These are phyloP conservation scores for Arbacia lixula DNA, from an alignment of 53 echinoderm and acorn worm species.

Conservation along the genomic window DNA sequence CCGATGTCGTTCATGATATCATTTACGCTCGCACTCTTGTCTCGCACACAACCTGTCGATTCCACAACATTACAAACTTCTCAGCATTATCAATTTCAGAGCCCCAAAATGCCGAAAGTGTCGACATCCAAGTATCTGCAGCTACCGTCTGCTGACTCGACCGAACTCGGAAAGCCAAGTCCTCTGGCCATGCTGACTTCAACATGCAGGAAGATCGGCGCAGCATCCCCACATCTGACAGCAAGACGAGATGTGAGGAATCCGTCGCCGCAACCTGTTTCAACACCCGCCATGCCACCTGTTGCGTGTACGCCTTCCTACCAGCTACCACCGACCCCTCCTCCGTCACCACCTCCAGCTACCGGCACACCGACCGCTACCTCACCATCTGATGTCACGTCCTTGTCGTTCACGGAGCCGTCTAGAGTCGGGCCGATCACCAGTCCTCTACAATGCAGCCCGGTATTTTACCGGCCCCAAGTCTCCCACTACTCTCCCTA, in stretches of 20 bases:
- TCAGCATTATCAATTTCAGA: too few species aligned
- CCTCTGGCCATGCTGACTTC: slow-evolving; percentile 85
- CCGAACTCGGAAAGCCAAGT: slow-evolving; percentile 77
- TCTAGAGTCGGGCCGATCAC: slow-evolving; percentile 2
- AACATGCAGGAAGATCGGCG: slow-evolving; percentile 82
- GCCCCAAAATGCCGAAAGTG: too few species aligned
- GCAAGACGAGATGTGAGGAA: slow-evolving; percentile 10
- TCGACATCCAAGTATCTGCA: slow-evolving; percentile 43
- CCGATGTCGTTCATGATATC: too few species aligned
- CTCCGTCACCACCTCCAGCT: slow-evolving; percentile 34
- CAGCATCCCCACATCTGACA: slow-evolving; percentile 38
- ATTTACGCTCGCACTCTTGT: too few species aligned
- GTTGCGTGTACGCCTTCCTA: neutral
- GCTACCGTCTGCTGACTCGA: slow-evolving; percentile 54
- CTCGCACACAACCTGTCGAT: too few species aligned
- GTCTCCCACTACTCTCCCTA: slow-evolving; percentile 31
- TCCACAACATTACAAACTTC: too few species aligned
- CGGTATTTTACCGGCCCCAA: neutral
- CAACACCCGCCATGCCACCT: neutral
- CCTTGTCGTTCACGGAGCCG: neutral
- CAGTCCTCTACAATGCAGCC: slow-evolving; percentile 7
- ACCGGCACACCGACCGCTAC: too few species aligned
- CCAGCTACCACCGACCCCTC: slow-evolving; percentile 23
- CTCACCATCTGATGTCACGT: neutral
- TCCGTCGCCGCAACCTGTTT: neutral